phyloP scores from a whole-genome alignment of 2,113 vertebrate species.

The Rhinolophus ferrumequinum region DNA sequence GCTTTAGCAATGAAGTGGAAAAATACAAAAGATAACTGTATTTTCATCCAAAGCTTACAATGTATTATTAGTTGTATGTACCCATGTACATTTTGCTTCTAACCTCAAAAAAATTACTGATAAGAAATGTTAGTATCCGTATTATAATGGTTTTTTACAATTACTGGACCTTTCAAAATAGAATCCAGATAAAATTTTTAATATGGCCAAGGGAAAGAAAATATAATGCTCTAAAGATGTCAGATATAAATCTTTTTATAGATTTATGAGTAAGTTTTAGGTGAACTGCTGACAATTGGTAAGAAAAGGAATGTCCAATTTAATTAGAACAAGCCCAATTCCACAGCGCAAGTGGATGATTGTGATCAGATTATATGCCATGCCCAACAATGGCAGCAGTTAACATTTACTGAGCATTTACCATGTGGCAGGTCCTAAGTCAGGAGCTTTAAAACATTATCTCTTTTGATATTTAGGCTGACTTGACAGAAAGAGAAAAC shows the following conservation, averaged over 20 bases:
- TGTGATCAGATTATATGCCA: background rate
- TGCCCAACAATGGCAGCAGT: background rate
- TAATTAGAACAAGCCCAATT: background rate
- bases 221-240: background rate
- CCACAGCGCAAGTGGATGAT: background rate
- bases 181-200: background rate
- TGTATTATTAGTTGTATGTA: background rate
- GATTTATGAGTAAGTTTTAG: background rate
- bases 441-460: background rate
- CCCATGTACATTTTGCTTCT: background rate
- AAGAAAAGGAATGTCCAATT: background rate
- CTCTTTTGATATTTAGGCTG: background rate
- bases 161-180: slow-evolving; percentile 5
- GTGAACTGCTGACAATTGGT: background rate
- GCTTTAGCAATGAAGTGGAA: background rate
- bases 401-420: background rate
- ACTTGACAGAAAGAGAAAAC: background rate
- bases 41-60: background rate
- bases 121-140: background rate
- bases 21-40: background rate
- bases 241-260: background rate
- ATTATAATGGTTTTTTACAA: background rate
- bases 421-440: background rate
- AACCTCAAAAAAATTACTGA: background rate
- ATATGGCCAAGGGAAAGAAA: background rate